Conservation (phyloP, 2,888 invertebrate species). For the Eurois occulta region DNA sequence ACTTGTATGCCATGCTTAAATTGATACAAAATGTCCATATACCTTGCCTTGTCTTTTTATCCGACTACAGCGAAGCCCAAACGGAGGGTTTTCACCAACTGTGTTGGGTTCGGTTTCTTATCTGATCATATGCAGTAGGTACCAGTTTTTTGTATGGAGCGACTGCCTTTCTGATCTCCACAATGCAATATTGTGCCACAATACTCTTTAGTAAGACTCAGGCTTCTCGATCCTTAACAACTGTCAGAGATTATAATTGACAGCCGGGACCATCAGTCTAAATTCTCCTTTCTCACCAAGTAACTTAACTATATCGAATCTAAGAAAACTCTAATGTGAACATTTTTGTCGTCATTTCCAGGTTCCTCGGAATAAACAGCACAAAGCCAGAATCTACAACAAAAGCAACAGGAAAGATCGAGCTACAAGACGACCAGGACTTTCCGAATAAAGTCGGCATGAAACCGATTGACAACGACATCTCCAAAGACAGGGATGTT, state of each 20-base stretch:
- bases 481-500: slow-evolving; percentile 76
- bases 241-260: background rate
- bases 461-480: slow-evolving; percentile 77
- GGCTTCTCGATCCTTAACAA: background rate
- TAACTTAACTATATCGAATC: background rate
- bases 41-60: background rate
- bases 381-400: slow-evolving; percentile 69
- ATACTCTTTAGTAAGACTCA: background rate
- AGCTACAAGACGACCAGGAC: slow-evolving; percentile 77
- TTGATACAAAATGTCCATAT: background rate
- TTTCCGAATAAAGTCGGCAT: slow-evolving; percentile 68
- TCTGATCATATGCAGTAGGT: background rate
- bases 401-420: slow-evolving; percentile 75
- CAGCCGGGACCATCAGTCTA: background rate
- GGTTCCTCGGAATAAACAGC: slow-evolving; percentile 79
- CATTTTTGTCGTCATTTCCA: slow-evolving; percentile 64
- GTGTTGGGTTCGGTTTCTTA: background rate
- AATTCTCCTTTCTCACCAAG: background rate
- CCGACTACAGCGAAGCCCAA: background rate
- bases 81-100: background rate
- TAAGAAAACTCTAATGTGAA: background rate
- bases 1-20: background rate
- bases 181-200: background rate
- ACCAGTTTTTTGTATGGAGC: background rate
- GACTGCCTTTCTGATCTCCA: background rate